These are phyloP conservation scores for Muscidifurax raptorellus DNA, from an alignment of 1,140 invertebrate species.

Conservation along the genomic window DNA sequence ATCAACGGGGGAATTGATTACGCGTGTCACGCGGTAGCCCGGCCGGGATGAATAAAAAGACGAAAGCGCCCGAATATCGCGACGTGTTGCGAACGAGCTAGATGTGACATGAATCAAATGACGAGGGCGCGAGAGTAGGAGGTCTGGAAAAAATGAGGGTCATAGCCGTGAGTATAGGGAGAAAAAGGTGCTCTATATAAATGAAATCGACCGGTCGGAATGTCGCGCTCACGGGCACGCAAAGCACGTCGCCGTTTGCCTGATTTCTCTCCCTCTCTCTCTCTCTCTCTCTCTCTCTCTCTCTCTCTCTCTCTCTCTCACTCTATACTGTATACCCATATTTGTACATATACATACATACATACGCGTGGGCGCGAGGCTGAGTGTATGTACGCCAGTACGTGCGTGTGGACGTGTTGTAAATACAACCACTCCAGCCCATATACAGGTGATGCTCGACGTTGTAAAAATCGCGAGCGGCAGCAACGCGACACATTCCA, in stretches of 20 bases:
- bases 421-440: not conserved
- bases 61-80: not conserved
- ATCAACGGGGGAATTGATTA: slow-evolving; percentile 22
- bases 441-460: not conserved
- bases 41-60: slow-evolving; percentile 11
- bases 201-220: slow-evolving; percentile 14
- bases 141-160: not conserved
- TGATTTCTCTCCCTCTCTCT: not conserved
- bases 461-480: slow-evolving; percentile 2
- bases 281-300: not conserved
- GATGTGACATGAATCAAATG: slow-evolving; percentile 17
- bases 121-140: not conserved
- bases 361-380: too few species aligned
- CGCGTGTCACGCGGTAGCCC: slow-evolving; percentile 9
- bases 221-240: not conserved
- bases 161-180: not conserved
- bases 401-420: not conserved
- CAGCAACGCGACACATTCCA: not conserved
- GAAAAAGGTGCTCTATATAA: not conserved
- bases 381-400: not conserved
- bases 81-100: slow-evolving; percentile 9
- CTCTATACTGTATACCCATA: too few species aligned
- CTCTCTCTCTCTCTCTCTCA: not conserved
- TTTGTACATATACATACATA: not conserved
- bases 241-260: too few species aligned